A percentile compares a stretch with the other conserved stretches of the same genome.
These are phyloP conservation scores for Salvelinus namaycush DNA, from an alignment of 2,113 vertebrate species.

Conservation along the genomic window DNA sequence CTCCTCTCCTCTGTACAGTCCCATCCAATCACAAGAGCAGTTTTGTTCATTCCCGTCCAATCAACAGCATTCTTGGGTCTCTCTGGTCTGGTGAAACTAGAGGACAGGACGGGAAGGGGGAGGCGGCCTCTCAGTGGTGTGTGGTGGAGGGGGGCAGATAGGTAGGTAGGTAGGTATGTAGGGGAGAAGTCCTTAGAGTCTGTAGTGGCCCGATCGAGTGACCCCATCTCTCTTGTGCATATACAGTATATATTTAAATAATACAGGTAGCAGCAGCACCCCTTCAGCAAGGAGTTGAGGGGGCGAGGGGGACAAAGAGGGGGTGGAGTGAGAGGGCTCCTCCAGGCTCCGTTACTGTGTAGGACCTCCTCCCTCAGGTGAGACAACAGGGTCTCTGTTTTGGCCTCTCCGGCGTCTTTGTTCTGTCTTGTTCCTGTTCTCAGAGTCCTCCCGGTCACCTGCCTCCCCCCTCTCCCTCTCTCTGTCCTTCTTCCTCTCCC, in stretches of 20 bases:
- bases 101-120: constrained; percentile 2
- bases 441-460: constrained; percentile 80
- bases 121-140: constrained; percentile 40
- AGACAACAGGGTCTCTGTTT: constrained; percentile 75
- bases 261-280: constrained; percentile 10
- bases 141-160: neutral
- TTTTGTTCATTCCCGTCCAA: constrained; percentile 26
- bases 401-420: constrained; percentile 83
- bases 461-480: constrained; percentile 71
- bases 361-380: constrained; percentile 68
- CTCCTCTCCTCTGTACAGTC: constrained; percentile 23
- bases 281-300: constrained; percentile 4
- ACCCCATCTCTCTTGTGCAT: neutral
- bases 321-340: neutral
- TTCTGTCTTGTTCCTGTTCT: constrained; percentile 89
- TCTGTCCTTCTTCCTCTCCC: constrained; percentile 73
- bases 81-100: constrained; percentile 19
- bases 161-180: constrained; percentile 4
- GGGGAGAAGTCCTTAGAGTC: constrained; percentile 47
- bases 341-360: constrained; percentile 38
- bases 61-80: constrained; percentile 53
- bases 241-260: constrained; percentile 7
- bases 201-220: neutral
- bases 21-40: constrained; percentile 15
- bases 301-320: constrained; percentile 13